Evolutionary conservation across 2,797 vertebrate species (phyloP).

Genomic region (Smutsia temminckii): DNA sequence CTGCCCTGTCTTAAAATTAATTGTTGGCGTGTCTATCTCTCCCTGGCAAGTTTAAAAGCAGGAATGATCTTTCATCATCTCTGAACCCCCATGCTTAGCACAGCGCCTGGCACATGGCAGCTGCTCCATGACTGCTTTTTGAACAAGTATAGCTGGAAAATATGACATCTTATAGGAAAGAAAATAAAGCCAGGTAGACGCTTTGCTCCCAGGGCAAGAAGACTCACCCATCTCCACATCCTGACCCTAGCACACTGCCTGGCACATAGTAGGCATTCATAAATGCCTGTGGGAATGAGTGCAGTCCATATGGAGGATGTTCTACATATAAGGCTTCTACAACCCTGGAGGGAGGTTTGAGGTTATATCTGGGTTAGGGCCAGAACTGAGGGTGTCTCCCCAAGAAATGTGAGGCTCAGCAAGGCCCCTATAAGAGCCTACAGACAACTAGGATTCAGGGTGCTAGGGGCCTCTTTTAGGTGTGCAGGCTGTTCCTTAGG

Average conservation of each 20-base stretch:
- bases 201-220: neutral
- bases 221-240: neutral
- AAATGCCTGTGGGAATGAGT: neutral
- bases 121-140: neutral
- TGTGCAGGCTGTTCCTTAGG: neutral
- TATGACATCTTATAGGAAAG: neutral
- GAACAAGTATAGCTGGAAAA: neutral
- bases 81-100: neutral
- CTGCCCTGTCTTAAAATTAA: neutral
- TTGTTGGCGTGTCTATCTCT: neutral
- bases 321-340: neutral
- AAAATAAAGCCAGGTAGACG: neutral
- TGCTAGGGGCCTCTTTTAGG: neutral
- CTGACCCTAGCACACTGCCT: neutral
- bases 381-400: neutral
- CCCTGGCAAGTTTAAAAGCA: neutral
- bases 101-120: neutral
- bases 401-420: neutral
- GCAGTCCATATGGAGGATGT: neutral
- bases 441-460: neutral
- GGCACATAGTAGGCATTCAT: neutral
- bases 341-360: neutral
- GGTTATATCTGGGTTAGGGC: neutral
- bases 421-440: neutral
- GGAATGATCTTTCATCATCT: neutral